Evolutionary conservation across 2,113 vertebrate genomes (phyloP), one percentile per base, ranked within the genome.

Genomic region (Gallinago undulata): DNA sequence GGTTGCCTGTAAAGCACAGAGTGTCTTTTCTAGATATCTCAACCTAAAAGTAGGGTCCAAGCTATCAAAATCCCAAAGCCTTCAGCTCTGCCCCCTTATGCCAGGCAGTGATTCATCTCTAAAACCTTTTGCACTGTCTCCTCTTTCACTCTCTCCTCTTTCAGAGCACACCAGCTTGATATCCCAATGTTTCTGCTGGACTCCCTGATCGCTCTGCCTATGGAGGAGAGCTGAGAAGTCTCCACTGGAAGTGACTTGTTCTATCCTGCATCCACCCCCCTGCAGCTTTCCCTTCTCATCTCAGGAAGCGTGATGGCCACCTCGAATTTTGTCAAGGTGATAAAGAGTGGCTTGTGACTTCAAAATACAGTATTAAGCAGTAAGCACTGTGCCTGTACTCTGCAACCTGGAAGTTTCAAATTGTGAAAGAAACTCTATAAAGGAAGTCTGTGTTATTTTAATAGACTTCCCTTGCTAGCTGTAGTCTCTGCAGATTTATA

Each of bases 401-500:
- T 39, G 51, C 73, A 77, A 60, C n/a, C 59, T 2, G 1, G 45
- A 89, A 59, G 84, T 41, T 48, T 53, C 30, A 84, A 50, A n/a
- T 73, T 15, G 73, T 21, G 18, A 62, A 87, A 89, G 69, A 85
- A 89, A 57, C 5, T 13, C 27, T 43, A 13, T 62, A 94, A 82
- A 76, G 11, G 25, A 70, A 73, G 14, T 24, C 73, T 66, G 14
- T 78, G 57, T 48, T 88, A 91, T 78, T 93, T 92, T 82, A 94
- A 84, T 4, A 79, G 66, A 68, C 68, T 72, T 90, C 64, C 41
- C 33, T 21, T 30, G 19, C 72, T 93, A 81, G 69, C 76, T 95
- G 69, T 72, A 86, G 75, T 62, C 83, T 94, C 89, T 83, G 84
- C 57, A 90, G 89, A 89, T 82, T 87, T 94, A 88, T 68, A 95